Evolutionary conservation across 1,140 invertebrate species (phyloP).

Genomic region (Zaprionus davidi): DNA sequence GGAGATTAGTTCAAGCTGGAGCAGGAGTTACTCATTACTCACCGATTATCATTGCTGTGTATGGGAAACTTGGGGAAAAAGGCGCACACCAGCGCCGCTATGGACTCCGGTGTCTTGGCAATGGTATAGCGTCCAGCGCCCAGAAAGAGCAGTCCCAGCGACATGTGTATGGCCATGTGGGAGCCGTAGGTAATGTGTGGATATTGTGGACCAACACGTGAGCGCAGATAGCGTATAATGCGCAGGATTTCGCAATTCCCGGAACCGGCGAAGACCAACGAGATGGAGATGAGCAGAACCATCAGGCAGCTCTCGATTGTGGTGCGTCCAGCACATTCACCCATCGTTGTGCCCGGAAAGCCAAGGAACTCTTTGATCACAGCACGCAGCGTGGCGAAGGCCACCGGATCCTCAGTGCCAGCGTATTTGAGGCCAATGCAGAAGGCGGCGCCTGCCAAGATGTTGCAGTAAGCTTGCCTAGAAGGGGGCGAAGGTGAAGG

Average conservation of each 20-base stretch:
- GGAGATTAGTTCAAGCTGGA: neutral
- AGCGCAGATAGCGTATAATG: conserved; percentile 92
- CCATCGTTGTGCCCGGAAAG: conserved; percentile 88
- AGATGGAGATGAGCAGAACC: conserved; percentile 88
- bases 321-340: conserved; percentile 94
- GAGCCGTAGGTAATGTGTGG: conserved; percentile 93
- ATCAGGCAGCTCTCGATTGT: conserved; percentile 96
- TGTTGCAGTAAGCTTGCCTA: conserved; percentile 98
- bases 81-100: conserved; percentile 95
- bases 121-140: conserved; percentile 96
- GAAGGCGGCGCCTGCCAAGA: conserved; percentile 96
- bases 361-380: conserved; percentile 77
- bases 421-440: conserved; percentile 97
- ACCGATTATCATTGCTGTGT: conserved; percentile 96
- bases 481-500: conserved; percentile 31
- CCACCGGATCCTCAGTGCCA: conserved; percentile 93
- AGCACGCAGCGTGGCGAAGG: conserved; percentile 88
- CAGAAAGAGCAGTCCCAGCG: conserved; percentile 95
- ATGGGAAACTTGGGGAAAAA: conserved; percentile 99
- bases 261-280: conserved; percentile 93
- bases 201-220: conserved; percentile 88
- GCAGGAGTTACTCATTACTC: neutral
- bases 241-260: conserved; percentile 95
- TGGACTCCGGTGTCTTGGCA: conserved; percentile 91
- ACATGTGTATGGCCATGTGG: conserved; percentile 97